phyloP scores from a whole-genome alignment of 2,797 vertebrate species.

The Cirrhinus mrigala region DNA sequence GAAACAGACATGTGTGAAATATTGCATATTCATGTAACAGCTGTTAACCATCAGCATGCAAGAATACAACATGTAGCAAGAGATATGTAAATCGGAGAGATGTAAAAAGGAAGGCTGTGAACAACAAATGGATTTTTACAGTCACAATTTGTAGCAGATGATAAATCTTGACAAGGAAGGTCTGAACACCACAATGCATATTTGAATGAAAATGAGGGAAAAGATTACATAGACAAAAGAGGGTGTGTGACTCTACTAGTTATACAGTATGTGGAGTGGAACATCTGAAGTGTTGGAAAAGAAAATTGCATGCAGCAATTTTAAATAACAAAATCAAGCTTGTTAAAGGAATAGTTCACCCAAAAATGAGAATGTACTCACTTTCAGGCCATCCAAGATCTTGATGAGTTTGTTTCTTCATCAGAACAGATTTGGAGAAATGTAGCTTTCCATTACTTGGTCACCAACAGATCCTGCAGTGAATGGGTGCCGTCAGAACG shows the following conservation, averaged over 20 bases:
- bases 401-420: background rate
- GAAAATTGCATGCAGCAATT: background rate
- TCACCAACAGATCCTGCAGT: background rate
- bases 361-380: background rate
- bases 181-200: background rate
- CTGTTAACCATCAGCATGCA: constrained; percentile 15
- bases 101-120: background rate
- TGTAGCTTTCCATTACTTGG: background rate
- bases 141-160: background rate
- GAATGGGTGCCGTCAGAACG: background rate
- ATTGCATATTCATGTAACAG: constrained; percentile 21
- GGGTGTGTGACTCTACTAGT: background rate
- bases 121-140: constrained; percentile 28
- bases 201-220: constrained; percentile 11
- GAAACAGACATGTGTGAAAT: constrained; percentile 24
- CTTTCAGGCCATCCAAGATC: background rate
- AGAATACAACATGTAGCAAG: background rate
- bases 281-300: background rate
- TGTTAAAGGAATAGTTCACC: background rate
- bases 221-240: constrained; percentile 16
- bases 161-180: background rate
- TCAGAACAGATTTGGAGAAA: background rate
- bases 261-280: background rate
- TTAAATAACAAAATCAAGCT: background rate
- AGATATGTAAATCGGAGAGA: constrained; percentile 13